Percentiles rank a stretch among this genome's conserved stretches.
Conservation (phyloP, 2,797 vertebrate genomes). For the Perodicticus potto region DNA sequence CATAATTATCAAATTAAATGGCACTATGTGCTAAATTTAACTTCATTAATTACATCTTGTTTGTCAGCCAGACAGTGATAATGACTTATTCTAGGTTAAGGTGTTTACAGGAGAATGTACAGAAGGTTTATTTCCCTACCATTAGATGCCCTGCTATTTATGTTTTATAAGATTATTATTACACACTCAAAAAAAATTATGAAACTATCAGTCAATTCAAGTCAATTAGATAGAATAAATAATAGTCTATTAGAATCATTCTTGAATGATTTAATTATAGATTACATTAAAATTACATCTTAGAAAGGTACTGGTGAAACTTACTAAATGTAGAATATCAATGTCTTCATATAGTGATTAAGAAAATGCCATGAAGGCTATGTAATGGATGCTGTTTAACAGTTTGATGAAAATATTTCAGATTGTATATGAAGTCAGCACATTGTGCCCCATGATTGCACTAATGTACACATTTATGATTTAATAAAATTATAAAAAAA, state of each 20-base stretch:
- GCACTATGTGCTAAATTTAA: slow-evolving; percentile 59
- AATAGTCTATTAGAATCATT: slow-evolving; percentile 15
- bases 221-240: slow-evolving; percentile 65
- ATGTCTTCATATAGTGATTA: too few species aligned
- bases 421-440: too few species aligned
- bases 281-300: not conserved
- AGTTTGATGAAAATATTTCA: too few species aligned
- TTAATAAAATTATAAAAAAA: too few species aligned
- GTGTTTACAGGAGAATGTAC: slow-evolving; percentile 22
- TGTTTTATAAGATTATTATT: slow-evolving; percentile 35
- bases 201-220: slow-evolving; percentile 4
- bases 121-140: slow-evolving; percentile 28
- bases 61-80: slow-evolving; percentile 66
- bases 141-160: not conserved
- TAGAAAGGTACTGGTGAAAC: too few species aligned
- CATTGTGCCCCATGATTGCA: too few species aligned
- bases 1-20: slow-evolving; percentile 74
- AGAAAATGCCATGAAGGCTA: too few species aligned
- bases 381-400: too few species aligned
- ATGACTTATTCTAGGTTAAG: slow-evolving; percentile 39
- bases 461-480: too few species aligned
- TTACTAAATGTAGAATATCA: too few species aligned
- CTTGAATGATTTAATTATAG: slow-evolving; percentile 55
- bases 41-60: slow-evolving; percentile 75
- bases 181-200: slow-evolving; percentile 1